Evolutionary conservation across 1,140 invertebrate genomes (phyloP), one percentile per base, ranked within the genome.

Genomic region (Apis florea): DNA sequence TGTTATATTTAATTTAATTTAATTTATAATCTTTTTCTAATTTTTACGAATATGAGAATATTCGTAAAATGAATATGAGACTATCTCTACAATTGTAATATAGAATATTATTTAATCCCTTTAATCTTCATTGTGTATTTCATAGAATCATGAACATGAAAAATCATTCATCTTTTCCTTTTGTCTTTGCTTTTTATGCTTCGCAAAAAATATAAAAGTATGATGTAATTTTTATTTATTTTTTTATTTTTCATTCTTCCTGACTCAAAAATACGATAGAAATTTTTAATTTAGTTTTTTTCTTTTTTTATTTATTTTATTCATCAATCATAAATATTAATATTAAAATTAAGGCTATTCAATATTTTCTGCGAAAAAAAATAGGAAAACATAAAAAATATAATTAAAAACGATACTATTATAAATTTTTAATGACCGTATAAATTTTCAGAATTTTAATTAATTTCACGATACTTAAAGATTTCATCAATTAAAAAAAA

Each of bases 351-450:
- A 12, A 40, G 31, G 40, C 21, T 47, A 11, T 67, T 67, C 5
- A 21, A 4, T 47, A n/a, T 13, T 19, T 47, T 47, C 12, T 12
- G 12, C 10, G 24, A 15, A 15, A 24, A 26, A 26, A 26, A 26
- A 26, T 26, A 15, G 2, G 3, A 61, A 61, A 26, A 13, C 4
- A 26, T 21, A 61, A 26, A 26, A 15, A 61, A 26, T 47, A 19
- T 15, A 67, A 67, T 67, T 67, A 67, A 61, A 67, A 67, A 64
- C 19, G 31, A 40, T 40, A 64, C 12, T 19, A 66, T 40, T 19
- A 66, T 40, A 17, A 40, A 40, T 40, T 6, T 64, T 40, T 40
- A 64, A 9, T 40, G 31, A 64, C 15, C 1, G 63, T 10, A 21
- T 21, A 12, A 64, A 64, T 64, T 40, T 12, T 2, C 5, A 5